Evolutionary conservation across 2,888 invertebrate genomes (phyloP), one percentile per base, ranked within the genome.

Genomic region (Heliconius ethilla): DNA sequence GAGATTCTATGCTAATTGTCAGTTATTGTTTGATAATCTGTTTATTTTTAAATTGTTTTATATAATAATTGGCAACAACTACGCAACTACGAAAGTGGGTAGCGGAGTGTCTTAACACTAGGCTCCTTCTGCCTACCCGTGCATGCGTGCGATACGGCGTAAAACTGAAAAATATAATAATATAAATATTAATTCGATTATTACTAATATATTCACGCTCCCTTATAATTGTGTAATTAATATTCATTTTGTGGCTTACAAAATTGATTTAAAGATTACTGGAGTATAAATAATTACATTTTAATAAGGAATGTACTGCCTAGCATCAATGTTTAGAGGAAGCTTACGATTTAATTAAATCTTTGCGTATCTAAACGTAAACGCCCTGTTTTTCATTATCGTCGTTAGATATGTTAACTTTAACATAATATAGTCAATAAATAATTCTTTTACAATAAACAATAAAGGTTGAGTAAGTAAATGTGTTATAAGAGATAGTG

Each of bases 321-420:
- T 59, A 29, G 59, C 27, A 62, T 55, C 22, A 29, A 37, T 74
- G 62, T 63, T 73, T n/a, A 18, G 25, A 45, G 45, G 37, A 62
- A 63, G 25, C 62, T 76, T 33, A 45, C 45, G 45, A 70, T 72
- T 76, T 76, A 70, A 76, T 72, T 70, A 76, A 76, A 62, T 62
- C 27, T 76, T 51, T 76, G 70, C 45, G 66, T 33, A 76, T 70
- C 70, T 70, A 5, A 69, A 59, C 69, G 62, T 70, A 70, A 76
- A 51, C 70, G 2, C 27, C 13, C 51, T 11, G 25, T 65, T 29
- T 51, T 76, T 62, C 25, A 59, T 27, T 40, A 70, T 75, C 13
- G 25, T 66, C 40, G 22, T 62, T 63, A 13, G 1, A 74, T 11
- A 62, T 27, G 25, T 63, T 18, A 3, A 74, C 11, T 37, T 15